phyloP scores from a whole-genome alignment of 2,888 invertebrate genomes.

The Bibio marci region DNA sequence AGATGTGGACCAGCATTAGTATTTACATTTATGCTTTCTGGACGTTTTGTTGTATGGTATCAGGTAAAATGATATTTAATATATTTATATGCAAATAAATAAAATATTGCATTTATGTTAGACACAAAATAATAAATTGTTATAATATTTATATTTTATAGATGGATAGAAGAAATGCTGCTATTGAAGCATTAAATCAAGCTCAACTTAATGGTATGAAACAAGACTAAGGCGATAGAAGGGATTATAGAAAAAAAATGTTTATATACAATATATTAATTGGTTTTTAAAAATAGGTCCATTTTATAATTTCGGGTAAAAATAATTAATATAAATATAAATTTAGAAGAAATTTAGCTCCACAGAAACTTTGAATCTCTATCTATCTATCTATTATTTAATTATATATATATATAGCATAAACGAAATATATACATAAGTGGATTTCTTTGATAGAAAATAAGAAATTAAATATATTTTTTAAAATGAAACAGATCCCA shows the following conservation, averaged over 20 bases:
- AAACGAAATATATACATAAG: too few relatives aligned
- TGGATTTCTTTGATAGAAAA: too few relatives aligned
- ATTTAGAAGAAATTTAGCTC: too few relatives aligned
- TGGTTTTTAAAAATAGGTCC: too few relatives aligned
- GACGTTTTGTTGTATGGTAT: constrained; percentile 70
- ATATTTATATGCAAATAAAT: background rate
- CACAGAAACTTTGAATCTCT: too few relatives aligned
- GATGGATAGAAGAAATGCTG: constrained; percentile 39
- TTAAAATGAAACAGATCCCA: too few relatives aligned
- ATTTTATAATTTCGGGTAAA: too few relatives aligned
- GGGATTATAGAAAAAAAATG: background rate
- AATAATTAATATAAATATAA: too few relatives aligned
- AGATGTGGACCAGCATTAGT: constrained; percentile 78
- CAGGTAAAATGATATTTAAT: constrained; percentile 18
- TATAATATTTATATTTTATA: constrained; percentile 22
- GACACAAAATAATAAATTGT: background rate
- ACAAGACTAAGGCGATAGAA: constrained; percentile 34
- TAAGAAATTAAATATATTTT: too few relatives aligned
- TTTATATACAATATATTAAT: too few relatives aligned
- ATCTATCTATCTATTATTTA: too few relatives aligned
- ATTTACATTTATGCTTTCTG: constrained; percentile 83
- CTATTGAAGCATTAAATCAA: constrained; percentile 27
- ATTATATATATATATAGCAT: too few relatives aligned
- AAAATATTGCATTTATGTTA: background rate
- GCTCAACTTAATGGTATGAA: constrained; percentile 44